These are phyloP conservation scores for Matsumurasca onukii DNA, from an alignment of 1,140 invertebrate species.

Conservation along the genomic window DNA sequence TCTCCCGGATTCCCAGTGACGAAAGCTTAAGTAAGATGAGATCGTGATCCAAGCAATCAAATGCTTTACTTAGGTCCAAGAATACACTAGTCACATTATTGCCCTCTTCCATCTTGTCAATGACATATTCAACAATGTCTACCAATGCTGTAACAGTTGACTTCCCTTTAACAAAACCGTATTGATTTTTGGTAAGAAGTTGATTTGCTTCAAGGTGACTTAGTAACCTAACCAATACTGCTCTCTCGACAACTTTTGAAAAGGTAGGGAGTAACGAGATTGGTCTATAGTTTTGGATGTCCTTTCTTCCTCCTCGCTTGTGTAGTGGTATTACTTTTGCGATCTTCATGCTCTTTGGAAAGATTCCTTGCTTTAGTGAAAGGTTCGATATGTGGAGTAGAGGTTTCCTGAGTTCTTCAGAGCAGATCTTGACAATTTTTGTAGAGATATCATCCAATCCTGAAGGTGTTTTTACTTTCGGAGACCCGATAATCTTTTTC, in stretches of 20 bases:
- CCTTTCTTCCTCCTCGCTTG: neutral
- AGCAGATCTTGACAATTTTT: neutral
- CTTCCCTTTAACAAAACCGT: neutral
- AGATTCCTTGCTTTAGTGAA: neutral
- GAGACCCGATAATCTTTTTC: neutral
- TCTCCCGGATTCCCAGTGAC: neutral
- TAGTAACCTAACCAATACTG: neutral
- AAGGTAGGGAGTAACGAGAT: neutral
- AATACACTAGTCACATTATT: neutral
- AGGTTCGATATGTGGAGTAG: neutral
- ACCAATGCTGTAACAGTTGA: slow-evolving; percentile 18
- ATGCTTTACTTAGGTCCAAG: slow-evolving; percentile 8
- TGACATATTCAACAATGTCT: neutral
- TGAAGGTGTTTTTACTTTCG: neutral
- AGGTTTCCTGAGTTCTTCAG: no score
- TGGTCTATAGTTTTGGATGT: slow-evolving; percentile 7
- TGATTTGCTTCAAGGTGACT: neutral
- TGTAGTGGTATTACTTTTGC: slow-evolving; percentile 2
- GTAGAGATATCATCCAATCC: slow-evolving; percentile 4
- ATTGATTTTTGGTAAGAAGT: neutral
- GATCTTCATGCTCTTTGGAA: slow-evolving; percentile 6
- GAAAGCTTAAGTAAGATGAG: neutral
- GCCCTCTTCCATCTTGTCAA: neutral
- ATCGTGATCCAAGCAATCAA: slow-evolving; percentile 12
- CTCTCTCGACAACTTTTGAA: neutral